Base-by-base conservation (phyloP, 2,888 invertebrate genomes). In the Cepaea hortensis region DNA sequence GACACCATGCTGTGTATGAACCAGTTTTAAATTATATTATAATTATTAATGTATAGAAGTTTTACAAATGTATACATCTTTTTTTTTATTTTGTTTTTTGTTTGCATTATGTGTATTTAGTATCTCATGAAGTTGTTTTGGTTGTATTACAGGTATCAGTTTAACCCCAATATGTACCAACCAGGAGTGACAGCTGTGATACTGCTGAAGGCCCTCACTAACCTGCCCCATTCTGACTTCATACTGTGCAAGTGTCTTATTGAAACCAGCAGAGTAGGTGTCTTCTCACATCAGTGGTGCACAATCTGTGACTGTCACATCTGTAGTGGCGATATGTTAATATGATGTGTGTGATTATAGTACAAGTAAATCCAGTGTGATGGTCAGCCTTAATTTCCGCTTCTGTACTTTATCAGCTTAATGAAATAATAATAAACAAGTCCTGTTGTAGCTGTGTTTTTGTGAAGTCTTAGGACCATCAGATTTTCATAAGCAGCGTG, bases 151-250 rank as follows among this genome's bases (percentile, higher is more conserved):
- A 95, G 95, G 88, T 99, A 99, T 94, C 99, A 99, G 95, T 97
- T 99, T 93, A 98, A 98, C 94, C 98, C 98, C 0, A 96, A 96
- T 88, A 96, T 96, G 92, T 97, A 97, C 93, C 97, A 98, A 93
- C 91, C 92, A 65, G 89, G 91, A 23, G 93, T 98, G 70, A 97
- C 98, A 3, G 96, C 97, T 90, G 97, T 97, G 93, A 98, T 99
- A 92, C 95, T 99, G 77, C 94, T 99, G 90, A 99, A 99, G 94
- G 98, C 99, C 3, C 95, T 99, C 75, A 99, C 99, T 15, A 99
- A 98, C 95, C 96, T 99, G 91, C 99, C 99, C 0, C 98, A 99
- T 93, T 98, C 99, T 13, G 99, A 99, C 95, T 99, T 99, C 94
- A 98, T 98, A 80, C 95, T 99, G 90, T 99, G 99, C 95, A 99